Evolutionary conservation across 30 jellyfish, hydroid and myxozoan genomes (phyloP), one percentile per base, ranked within the genome.

Genomic region (Pseudorhiza aurosa): DNA sequence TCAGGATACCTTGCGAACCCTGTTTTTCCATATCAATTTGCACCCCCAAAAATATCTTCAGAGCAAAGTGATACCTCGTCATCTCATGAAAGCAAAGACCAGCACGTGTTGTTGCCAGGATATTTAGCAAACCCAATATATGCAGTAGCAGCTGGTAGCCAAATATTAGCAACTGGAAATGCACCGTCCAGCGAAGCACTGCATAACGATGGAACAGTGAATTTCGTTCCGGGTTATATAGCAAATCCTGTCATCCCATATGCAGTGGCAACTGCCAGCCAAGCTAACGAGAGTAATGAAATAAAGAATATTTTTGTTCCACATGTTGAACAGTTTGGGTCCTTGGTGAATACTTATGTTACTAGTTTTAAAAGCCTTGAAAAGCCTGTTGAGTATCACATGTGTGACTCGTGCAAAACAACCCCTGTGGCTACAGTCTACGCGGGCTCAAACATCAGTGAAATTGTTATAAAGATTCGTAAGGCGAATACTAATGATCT

Each of bases 231-330:
- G 3, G 83, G 75, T 46, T 85, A 85, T 73, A 36, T 85, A 44
- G 86, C 84, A 0, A 72, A 88, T 58, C 97, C 97, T 8, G 94
- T 88, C 1, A 65, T 88, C 31, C 97, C 97, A 12, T 65, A 72
- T 73, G 73, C 83, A 0, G 78, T 75, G 21, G 73, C 74, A 12
- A 70, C 69, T 56, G 81, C 72, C 27, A 32, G 31, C 15, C 74
- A 64, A 72, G 45, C 37, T 45, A 68, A 77, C 14, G 45, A 43
- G 29, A 60, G 46, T 26, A 68, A 77, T 28, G 90, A 77, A 19
- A 36, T 77, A 28, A 63, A 77, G 37, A 82, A 60, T 42, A 77
- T 77, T 2, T 77, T 77, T 77, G 90, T 77, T 3, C 90, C 90
- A 27, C 90, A 77, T 46, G 90, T 77, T 2, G 82, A 77, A 39